A percentile compares a stretch with the other conserved stretches of the same genome.
Evolutionary conservation across 2,797 vertebrate genomes (phyloP).

Genomic region (Coregonus sp.): DNA sequence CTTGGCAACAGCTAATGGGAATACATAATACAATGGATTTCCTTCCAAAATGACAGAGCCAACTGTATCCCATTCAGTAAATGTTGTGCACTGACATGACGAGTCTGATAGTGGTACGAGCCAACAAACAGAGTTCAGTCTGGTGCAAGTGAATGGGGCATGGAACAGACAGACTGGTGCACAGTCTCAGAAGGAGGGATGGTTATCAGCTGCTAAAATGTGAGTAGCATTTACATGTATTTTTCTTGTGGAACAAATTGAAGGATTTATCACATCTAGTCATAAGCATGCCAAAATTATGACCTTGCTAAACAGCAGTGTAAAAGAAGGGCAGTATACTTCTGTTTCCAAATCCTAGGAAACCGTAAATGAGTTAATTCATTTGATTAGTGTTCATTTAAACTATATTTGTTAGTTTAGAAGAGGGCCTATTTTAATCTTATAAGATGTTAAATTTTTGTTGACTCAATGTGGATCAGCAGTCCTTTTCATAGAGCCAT

Average conservation of each 20-base stretch:
- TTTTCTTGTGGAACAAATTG: not conserved
- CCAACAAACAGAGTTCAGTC: conserved; percentile 61
- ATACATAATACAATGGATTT: not conserved
- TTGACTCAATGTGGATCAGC: not conserved
- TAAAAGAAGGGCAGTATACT: not conserved
- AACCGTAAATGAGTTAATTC: not conserved
- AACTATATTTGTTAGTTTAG: not conserved
- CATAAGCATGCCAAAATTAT: no score
- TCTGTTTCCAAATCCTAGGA: not conserved
- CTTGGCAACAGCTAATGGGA: no score
- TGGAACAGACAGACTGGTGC: conserved; percentile 64
- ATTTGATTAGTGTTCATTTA: not conserved
- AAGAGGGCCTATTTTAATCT: not conserved
- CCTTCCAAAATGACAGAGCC: conserved; percentile 2
- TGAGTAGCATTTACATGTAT: conserved; percentile 56
- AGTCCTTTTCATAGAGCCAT: conserved; percentile 38
- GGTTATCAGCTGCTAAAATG: conserved; percentile 75
- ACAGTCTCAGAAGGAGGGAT: conserved; percentile 37
- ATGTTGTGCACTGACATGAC: not conserved
- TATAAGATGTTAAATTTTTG: not conserved
- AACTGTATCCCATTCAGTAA: not conserved
- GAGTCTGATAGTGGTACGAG: not conserved
- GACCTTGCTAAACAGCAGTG: not conserved
- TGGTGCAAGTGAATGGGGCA: conserved; percentile 67
- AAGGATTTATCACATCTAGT: not conserved